Evolutionary conservation across 2,113 vertebrate species (phyloP), one percentile per base, ranked within the genome.

Genomic region (Pelusios castaneus): DNA sequence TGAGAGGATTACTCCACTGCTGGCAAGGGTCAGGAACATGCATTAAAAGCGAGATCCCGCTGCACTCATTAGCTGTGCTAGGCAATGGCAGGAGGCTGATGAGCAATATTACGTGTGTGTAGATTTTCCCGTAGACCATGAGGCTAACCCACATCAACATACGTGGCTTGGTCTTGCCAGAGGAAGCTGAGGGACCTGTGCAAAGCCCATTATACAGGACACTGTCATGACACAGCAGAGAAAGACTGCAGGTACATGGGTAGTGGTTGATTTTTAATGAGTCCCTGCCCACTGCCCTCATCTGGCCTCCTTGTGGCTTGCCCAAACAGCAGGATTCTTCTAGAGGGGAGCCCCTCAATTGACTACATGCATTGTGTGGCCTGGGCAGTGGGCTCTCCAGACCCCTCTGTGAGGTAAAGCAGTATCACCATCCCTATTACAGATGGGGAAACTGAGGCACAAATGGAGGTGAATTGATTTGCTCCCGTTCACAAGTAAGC

Each of bases 1-100:
- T 6, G 21, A 38, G 27, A 45, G 9, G 19, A 4, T 56, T 4
- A 92, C 4, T 84, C 1, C 2, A 34, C 84, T 0, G 0, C 49
- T 80, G 56, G 41, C 76, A 80, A 56, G 34, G 21, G 2, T 67
- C 49, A n/a, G 43, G 9, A 29, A 49, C 41, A 75, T 56, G 41
- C 88, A 60, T 51, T 58, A 77, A 51, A 41, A 38, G 9, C 41
- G 47, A 38, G n/a, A 70, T 29, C n/a, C 76, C 12, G 9, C 21
- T 43, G 86, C 45, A 41, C 21, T 27, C 47, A 88, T 88, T 41
- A 80, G 58, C 29, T 67, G 16, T 67, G 63, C n/a, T 70, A n/a
- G 34, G n/a, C n/a, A 38, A 70, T 8, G 34, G 31, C 60, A 25
- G 45, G 45, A 70, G 19, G 14, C n/a, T 38, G 34, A 22, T 21